phyloP scores from a whole-genome alignment of 2,888 invertebrate genomes.

The Unio pictorum region DNA sequence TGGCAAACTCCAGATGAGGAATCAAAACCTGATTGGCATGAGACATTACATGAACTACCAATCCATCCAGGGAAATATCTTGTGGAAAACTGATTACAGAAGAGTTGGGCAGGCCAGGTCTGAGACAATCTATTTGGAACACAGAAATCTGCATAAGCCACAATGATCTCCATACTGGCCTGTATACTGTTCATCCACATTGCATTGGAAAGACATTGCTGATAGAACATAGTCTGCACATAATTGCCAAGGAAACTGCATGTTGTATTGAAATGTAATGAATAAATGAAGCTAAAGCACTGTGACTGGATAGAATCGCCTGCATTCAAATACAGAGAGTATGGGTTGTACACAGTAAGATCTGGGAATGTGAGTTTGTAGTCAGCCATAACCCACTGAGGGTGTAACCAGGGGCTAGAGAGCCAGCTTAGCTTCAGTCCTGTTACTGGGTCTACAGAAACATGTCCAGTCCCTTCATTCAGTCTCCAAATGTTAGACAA shows the following conservation, averaged over 20 bases:
- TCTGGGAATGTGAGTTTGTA: constrained; percentile 21
- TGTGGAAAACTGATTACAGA: constrained; percentile 17
- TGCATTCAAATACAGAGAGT: too few relatives aligned
- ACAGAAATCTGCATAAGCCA: constrained; percentile 13
- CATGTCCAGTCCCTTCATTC: constrained; percentile 35
- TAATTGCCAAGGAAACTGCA: constrained; percentile 19
- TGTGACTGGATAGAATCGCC: neutral
- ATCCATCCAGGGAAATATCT: constrained; percentile 21
- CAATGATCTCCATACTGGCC: constrained; percentile 21
- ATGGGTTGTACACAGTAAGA: too few relatives aligned
- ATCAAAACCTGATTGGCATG: constrained; percentile 41
- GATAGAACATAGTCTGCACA: constrained; percentile 3
- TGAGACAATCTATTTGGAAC: neutral
- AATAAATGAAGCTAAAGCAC: constrained; percentile 6
- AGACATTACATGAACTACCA: constrained; percentile 30
- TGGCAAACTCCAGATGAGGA: constrained; percentile 26
- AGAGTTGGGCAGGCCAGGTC: constrained; percentile 18
- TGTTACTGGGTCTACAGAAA: constrained; percentile 21
- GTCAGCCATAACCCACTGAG: constrained; percentile 31
- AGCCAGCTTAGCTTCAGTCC: constrained; percentile 8
- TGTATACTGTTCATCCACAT: neutral
- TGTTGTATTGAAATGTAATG: constrained; percentile 11
- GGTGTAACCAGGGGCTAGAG: constrained; percentile 29
- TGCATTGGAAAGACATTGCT: constrained; percentile 23
- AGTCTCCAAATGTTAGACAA: constrained; percentile 43